phyloP scores from a whole-genome alignment of 2,888 invertebrate genomes.

The Catotricha subobsoleta region DNA sequence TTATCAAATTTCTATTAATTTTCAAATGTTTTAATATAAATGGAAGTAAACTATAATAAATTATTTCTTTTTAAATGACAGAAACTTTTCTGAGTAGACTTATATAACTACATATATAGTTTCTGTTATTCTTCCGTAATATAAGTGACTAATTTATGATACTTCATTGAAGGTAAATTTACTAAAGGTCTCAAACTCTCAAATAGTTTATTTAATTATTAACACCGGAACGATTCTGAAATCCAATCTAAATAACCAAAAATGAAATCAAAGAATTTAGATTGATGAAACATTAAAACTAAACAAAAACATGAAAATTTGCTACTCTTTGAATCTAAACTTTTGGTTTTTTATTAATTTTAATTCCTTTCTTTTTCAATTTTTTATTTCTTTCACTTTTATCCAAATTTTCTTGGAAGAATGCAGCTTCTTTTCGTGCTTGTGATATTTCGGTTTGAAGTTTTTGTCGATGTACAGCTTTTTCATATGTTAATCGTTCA shows the following conservation, averaged over 20 bases:
- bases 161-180: no score
- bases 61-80: no score
- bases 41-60: no score
- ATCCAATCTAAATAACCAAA: not conserved
- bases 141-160: no score
- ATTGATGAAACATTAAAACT: not conserved
- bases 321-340: no score
- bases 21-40: no score
- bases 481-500: constrained; percentile 84
- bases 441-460: constrained; percentile 73
- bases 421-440: constrained; percentile 78
- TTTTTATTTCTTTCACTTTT: constrained; percentile 51
- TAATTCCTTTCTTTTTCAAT: constrained; percentile 16
- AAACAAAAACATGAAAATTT: not conserved
- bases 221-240: not conserved
- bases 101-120: no score
- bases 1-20: no score
- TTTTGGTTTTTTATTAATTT: not conserved
- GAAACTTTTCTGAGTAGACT: no score
- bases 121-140: no score
- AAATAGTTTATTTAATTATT: no score
- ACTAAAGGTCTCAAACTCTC: no score
- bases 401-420: constrained; percentile 67
- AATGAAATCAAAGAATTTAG: not conserved
- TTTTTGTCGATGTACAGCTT: constrained; percentile 72